Evolutionary conservation across 2,113 vertebrate species (phyloP).

Genomic region (Ivindomyrus marchei): DNA sequence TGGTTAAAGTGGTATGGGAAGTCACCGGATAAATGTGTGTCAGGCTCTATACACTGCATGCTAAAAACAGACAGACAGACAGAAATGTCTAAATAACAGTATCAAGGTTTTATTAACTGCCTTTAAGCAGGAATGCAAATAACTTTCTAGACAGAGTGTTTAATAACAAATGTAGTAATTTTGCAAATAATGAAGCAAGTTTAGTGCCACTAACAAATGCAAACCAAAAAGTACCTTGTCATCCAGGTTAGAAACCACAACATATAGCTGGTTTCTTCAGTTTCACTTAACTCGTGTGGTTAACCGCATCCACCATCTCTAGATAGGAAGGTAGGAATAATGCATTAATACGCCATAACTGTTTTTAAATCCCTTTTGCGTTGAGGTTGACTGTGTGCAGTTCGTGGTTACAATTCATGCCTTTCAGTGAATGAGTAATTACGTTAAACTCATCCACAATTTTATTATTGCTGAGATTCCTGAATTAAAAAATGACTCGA

Average conservation of each 20-base stretch:
- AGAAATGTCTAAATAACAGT: neutral
- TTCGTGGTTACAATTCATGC: neutral
- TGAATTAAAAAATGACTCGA: neutral
- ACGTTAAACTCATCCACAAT: neutral
- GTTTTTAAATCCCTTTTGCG: neutral
- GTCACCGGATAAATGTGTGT: neutral
- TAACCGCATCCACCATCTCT: neutral
- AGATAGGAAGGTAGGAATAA: neutral
- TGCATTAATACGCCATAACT: neutral
- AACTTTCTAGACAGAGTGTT: neutral
- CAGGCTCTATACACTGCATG: neutral
- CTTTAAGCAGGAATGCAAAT: neutral
- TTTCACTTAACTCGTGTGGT: neutral
- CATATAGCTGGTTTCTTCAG: neutral
- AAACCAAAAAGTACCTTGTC: neutral
- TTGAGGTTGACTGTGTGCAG: neutral
- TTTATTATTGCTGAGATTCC: neutral
- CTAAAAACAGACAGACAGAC: neutral
- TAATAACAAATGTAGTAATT: neutral
- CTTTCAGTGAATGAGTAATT: neutral
- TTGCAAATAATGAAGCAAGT: neutral
- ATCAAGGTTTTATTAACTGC: neutral
- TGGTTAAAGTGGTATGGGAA: constrained; percentile 60
- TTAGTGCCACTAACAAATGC: neutral
- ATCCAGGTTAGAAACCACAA: neutral